Base-by-base conservation (phyloP, 2,113 vertebrate species). In the Tupaia tana region DNA sequence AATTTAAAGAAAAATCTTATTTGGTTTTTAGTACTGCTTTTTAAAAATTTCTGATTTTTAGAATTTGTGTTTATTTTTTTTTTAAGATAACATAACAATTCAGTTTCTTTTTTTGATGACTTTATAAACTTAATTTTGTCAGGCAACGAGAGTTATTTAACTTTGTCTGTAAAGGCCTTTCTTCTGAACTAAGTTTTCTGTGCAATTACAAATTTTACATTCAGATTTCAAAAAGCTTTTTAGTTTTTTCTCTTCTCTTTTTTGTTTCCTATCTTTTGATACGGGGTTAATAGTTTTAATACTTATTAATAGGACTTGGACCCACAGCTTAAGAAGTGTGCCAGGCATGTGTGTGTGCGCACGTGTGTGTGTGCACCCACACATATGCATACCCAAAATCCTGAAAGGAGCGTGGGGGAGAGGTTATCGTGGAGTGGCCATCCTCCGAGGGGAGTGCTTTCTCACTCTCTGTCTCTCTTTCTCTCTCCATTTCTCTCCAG, bases 151-250 rank as follows among this genome's bases (percentile, higher is more conserved):
- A 82, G 19, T 73, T 89, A 27, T n/a, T 8, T 83, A 70, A 84
- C 16, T 91, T 89, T 25, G 19, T 83, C 10, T 88, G 75, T 89
- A 43, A 43, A 43, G 43, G 24, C 70, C 59, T 78, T 83, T 93
- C 80, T 96, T 29, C 59, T 69, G 20, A 94, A 89, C 34, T 90
- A 80, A 90, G 83, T 73, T 95, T 83, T 95, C n/a, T 70, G 18
- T 82, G 63, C 22, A 79, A 2, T 88, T 84, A 13, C 29, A 91
- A 96, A 18, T 56, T 94, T 96, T 95, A 93, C 56, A 24, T 56
- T 67, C 4, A 71, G 14, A 85, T 78, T 93, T 66, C 29, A 34
- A 66, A 43, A 43, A 43, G 43, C 80, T 2, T 83, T 79, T 79
- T 67, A 19, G 0, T 25, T 20, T 74, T 88, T 85, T 86, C 4